A percentile compares a stretch with the other conserved stretches of the same genome.
Conservation (phyloP, 2,797 vertebrate species). For the Anolis apletophallus region DNA sequence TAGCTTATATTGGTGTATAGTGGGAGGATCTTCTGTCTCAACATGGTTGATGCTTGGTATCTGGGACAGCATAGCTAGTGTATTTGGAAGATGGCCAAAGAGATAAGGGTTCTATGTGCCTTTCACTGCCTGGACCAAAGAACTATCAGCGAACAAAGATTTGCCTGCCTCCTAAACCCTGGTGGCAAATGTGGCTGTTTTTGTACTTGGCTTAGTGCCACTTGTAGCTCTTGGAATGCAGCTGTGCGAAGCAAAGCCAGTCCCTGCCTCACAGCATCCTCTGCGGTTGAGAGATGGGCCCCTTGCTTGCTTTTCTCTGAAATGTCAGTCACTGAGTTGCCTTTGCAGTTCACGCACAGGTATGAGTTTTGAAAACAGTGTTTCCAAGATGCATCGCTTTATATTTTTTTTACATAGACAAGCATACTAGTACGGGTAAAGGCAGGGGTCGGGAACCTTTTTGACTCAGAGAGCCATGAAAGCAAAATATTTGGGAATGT, state of each 20-base stretch:
- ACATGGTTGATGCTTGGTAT: background rate
- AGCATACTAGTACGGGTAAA: background rate
- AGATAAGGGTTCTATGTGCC: too few species aligned
- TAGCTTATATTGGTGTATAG: too few species aligned
- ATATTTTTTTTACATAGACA: background rate
- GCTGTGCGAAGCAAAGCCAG: background rate
- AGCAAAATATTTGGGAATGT: too few species aligned
- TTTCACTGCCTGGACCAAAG: too few species aligned
- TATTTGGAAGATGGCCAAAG: too few species aligned
- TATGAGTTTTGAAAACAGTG: background rate
- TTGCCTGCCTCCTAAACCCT: background rate
- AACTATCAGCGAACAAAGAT: background rate
- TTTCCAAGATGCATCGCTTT: background rate
- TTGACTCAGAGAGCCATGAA: too few species aligned
- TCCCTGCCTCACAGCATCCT: background rate
- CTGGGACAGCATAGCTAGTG: too few species aligned
- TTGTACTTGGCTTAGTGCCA: background rate
- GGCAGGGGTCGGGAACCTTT: too few species aligned
- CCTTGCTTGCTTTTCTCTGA: constrained; percentile 10
- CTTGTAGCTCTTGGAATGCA: background rate
- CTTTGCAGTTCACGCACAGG: background rate
- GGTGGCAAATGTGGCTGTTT: background rate
- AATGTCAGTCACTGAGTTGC: background rate
- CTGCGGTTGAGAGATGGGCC: background rate
- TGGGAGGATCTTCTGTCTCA: background rate